Evolutionary conservation across 2,113 vertebrate species (phyloP).

Genomic region (Leptocoma aspasia): DNA sequence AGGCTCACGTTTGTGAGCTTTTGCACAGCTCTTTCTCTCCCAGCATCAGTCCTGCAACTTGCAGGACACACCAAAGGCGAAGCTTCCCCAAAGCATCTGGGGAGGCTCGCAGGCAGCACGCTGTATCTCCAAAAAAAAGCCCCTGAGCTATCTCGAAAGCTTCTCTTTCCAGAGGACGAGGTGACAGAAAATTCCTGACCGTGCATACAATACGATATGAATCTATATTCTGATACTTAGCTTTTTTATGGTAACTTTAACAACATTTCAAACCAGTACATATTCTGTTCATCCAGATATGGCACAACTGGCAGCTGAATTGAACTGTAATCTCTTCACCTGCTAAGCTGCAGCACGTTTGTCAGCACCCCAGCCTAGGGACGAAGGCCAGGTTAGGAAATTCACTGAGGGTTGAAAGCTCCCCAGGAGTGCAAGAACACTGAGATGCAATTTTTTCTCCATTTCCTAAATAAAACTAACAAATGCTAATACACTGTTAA

Average conservation of each 20-base stretch:
- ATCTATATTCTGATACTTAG: neutral
- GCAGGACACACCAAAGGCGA: neutral
- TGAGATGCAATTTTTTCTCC: neutral
- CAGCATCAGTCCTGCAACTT: neutral
- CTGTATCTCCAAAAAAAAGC: neutral
- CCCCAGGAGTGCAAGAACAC: neutral
- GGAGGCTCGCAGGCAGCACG: rapidly evolving
- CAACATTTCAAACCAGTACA: neutral
- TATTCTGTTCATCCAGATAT: neutral
- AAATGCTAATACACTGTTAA: neutral
- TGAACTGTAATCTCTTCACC: neutral
- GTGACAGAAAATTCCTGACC: neutral
- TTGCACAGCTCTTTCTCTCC: neutral
- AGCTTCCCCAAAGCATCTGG: neutral
- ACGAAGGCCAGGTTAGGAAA: neutral
- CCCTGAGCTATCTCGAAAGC: neutral
- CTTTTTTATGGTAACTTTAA: neutral
- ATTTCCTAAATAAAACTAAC: constrained; percentile 26
- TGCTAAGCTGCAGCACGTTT: neutral
- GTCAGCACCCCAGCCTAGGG: neutral
- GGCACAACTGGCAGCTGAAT: neutral
- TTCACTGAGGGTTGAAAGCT: neutral
- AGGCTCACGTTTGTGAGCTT: neutral
- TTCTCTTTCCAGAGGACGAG: neutral
- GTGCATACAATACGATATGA: neutral